These are phyloP conservation scores for Lasiommata megera DNA, from an alignment of 2,888 invertebrate genomes.

Conservation along the genomic window DNA sequence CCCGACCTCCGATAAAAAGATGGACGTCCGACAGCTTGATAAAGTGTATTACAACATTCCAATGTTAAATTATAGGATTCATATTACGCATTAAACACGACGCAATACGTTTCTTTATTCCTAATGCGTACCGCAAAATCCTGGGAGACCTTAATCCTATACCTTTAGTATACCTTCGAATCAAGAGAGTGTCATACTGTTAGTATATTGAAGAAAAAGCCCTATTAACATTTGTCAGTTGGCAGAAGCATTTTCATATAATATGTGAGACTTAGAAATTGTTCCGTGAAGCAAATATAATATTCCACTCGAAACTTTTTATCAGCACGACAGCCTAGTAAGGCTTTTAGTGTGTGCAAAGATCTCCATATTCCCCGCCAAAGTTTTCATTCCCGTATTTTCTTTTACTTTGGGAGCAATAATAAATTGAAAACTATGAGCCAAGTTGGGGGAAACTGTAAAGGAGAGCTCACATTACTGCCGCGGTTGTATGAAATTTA, in stretches of 20 bases:
- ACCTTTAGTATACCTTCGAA: too few species aligned
- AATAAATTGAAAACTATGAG: conserved; percentile 26
- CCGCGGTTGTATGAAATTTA: background rate
- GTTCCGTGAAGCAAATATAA: background rate
- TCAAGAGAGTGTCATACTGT: too few species aligned
- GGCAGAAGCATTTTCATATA: background rate
- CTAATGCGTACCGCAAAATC: too few species aligned
- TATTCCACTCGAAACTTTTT: conserved; percentile 8
- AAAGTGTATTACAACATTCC: too few species aligned
- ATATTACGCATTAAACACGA: too few species aligned
- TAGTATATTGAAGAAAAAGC: too few species aligned
- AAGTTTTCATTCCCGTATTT: conserved; percentile 12
- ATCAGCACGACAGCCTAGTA: background rate
- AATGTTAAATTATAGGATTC: background rate
- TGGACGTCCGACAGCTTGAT: too few species aligned
- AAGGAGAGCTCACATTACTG: background rate
- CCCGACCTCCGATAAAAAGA: too few species aligned
- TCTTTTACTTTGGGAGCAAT: conserved; percentile 17
- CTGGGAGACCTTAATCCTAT: too few species aligned
- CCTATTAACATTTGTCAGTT: too few species aligned
- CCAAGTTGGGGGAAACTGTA: conserved; percentile 17
- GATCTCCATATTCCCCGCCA: conserved; percentile 10
- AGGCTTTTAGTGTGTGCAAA: conserved; percentile 11
- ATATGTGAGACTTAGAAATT: background rate
- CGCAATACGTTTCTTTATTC: too few species aligned